Evolutionary conservation across 2,888 invertebrate genomes (phyloP).

Genomic region (Euplagia quadripunctaria): DNA sequence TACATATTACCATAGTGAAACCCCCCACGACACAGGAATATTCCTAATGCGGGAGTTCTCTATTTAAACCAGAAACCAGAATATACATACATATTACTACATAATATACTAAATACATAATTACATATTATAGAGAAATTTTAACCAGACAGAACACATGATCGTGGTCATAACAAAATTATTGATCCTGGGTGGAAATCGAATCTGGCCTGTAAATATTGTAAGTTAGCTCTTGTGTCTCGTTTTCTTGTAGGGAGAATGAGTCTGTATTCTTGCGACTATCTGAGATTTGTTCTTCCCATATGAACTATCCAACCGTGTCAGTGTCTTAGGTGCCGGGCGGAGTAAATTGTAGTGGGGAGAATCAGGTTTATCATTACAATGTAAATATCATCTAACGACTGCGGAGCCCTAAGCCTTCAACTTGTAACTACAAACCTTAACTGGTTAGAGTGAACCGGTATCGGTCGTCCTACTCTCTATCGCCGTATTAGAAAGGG

Average conservation of each 20-base stretch:
- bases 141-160: too few relatives aligned
- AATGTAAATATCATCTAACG: constrained; percentile 7
- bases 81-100: too few relatives aligned
- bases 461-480: constrained; percentile 39
- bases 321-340: background rate
- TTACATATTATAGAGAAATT: too few relatives aligned
- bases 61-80: too few relatives aligned
- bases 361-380: constrained; percentile 10
- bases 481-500: constrained; percentile 30
- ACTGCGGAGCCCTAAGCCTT: constrained; percentile 34
- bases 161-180: too few relatives aligned
- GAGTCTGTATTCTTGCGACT: background rate
- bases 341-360: background rate
- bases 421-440: constrained; percentile 29
- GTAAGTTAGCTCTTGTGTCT: background rate
- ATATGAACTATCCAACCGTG: background rate
- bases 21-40: too few relatives aligned
- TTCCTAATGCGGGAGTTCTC: too few relatives aligned
- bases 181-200: too few relatives aligned
- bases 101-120: too few relatives aligned
- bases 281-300: background rate
- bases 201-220: background rate
- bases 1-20: too few relatives aligned
- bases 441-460: constrained; percentile 40
- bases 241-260: background rate